These are phyloP conservation scores for Neodontobutis hainanensis DNA, from an alignment of 2,113 vertebrate species.

Conservation along the genomic window DNA sequence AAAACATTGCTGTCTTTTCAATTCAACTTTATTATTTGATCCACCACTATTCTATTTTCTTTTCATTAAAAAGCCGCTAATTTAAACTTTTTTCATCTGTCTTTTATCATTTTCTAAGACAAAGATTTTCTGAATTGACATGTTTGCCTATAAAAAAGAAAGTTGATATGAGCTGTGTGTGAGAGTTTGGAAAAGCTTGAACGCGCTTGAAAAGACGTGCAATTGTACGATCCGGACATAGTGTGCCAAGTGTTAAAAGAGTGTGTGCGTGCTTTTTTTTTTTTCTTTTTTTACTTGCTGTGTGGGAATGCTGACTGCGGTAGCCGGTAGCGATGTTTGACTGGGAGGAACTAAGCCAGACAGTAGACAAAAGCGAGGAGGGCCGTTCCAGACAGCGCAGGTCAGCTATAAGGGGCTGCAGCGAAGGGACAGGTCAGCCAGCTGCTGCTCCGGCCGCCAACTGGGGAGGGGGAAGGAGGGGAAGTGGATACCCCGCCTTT, in stretches of 20 bases:
- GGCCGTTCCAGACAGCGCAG: slow-evolving; percentile 89
- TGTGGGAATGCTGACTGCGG: slow-evolving; percentile 74
- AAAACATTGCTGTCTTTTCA: slow-evolving; percentile 9
- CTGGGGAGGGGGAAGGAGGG: slow-evolving; percentile 25
- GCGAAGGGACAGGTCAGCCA: slow-evolving; percentile 86
- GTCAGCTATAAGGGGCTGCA: slow-evolving; percentile 84
- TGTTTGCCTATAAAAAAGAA: slow-evolving; percentile 11
- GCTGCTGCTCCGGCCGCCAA: slow-evolving; percentile 76
- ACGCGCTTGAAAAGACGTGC: slow-evolving; percentile 16
- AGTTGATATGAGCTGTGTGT: slow-evolving; percentile 33
- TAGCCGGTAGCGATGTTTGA: slow-evolving; percentile 57
- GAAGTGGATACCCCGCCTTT: slow-evolving; percentile 53
- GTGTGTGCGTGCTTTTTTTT: slow-evolving; percentile 16
- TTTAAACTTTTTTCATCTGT: background rate
- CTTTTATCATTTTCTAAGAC: background rate
- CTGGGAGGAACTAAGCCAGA: slow-evolving; percentile 90
- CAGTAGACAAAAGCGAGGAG: slow-evolving; percentile 90
- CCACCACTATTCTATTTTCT: slow-evolving; percentile 2
- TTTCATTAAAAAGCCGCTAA: background rate
- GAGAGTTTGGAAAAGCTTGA: slow-evolving; percentile 48
- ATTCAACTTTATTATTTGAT: background rate
- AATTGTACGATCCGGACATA: slow-evolving; percentile 43
- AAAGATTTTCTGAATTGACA: background rate
- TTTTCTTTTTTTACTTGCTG: slow-evolving; percentile 33
- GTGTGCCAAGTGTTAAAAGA: slow-evolving; percentile 49